Conservation (phyloP, 1,140 invertebrate species). For the Zaprionus taronus region DNA sequence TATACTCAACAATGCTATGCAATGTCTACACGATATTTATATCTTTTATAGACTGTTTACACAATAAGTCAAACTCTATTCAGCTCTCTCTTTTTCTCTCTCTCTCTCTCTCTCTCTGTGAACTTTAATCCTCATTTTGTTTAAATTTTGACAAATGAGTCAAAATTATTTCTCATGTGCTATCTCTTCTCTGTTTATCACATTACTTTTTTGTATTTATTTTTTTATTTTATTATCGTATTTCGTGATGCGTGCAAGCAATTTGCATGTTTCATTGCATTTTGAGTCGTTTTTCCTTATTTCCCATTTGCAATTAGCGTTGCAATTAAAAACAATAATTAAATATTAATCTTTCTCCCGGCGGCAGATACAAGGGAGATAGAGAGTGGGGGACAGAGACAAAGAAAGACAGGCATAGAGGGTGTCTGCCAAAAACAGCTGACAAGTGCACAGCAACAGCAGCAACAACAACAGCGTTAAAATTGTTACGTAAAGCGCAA, state of each 20-base stretch:
- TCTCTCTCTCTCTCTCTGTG: neutral
- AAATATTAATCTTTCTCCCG: conserved; percentile 54
- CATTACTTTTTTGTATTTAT: neutral
- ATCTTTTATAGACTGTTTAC: neutral
- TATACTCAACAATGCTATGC: neutral
- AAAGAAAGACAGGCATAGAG: neutral
- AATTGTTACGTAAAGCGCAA: conserved; percentile 65
- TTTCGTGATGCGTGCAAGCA: conserved; percentile 36
- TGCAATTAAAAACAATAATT: conserved; percentile 73
- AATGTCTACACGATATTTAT: neutral
- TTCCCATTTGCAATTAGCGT: conserved; percentile 59
- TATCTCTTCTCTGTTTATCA: neutral
- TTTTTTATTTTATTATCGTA: conserved; percentile 11
- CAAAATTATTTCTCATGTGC: conserved; percentile 23
- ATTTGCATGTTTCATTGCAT: conserved; percentile 68
- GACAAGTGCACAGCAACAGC: conserved; percentile 55
- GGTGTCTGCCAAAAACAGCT: conserved; percentile 51
- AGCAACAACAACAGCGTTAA: conserved; percentile 11
- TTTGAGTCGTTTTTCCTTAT: conserved; percentile 25
- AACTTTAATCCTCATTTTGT: neutral
- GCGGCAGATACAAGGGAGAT: neutral
- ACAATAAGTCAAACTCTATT: neutral
- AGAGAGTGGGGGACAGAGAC: neutral
- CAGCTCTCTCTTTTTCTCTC: neutral
- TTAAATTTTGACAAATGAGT: too few relatives aligned